phyloP scores from a whole-genome alignment of 2,113 vertebrate species.

The Chaenocephalus aceratus region DNA sequence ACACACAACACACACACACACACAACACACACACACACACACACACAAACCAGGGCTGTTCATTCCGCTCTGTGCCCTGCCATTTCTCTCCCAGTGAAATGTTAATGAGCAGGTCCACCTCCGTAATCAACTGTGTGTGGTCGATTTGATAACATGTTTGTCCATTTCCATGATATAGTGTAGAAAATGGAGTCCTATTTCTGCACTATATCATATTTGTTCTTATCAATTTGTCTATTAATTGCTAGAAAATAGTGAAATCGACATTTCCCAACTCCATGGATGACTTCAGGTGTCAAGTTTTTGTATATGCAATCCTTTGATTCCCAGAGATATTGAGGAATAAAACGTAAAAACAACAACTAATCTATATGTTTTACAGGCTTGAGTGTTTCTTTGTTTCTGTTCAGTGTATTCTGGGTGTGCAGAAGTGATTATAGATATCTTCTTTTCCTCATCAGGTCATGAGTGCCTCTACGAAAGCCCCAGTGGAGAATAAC shows the following conservation, averaged over 20 bases:
- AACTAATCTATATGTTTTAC: not conserved
- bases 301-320: too few relatives aligned
- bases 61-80: slow-evolving; percentile 6
- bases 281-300: too few relatives aligned
- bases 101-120: not conserved
- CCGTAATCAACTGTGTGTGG: not conserved
- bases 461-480: slow-evolving; percentile 86
- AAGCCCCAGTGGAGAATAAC: slow-evolving; percentile 79
- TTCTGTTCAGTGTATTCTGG: not conserved
- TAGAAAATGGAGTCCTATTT: not conserved
- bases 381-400: not conserved
- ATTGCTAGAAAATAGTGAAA: not conserved
- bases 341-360: too few relatives aligned
- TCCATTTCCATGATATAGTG: not conserved
- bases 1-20: too few relatives aligned
- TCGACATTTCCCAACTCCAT: not conserved
- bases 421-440: too few relatives aligned
- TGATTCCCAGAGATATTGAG: not conserved
- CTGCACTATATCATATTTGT: not conserved
- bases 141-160: not conserved
- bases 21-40: not conserved
- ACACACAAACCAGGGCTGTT: slow-evolving; percentile 5
- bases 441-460: slow-evolving; percentile 33
- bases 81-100: slow-evolving; percentile 5
- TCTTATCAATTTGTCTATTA: not conserved